Conservation (phyloP, 1,140 invertebrate genomes). For the Acyrthosiphon pisum region DNA sequence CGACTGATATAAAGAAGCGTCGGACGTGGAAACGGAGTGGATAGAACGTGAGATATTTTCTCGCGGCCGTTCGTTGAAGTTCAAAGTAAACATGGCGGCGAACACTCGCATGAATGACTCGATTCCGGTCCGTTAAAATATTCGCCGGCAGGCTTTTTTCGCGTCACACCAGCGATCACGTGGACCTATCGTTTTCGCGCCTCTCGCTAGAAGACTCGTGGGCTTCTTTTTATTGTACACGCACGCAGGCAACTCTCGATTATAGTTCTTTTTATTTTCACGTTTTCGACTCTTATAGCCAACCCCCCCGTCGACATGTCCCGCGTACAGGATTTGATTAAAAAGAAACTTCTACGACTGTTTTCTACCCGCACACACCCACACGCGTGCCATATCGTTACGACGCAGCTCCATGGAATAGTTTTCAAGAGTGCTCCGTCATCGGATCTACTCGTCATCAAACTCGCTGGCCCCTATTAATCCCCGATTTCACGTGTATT, state of each 20-base stretch:
- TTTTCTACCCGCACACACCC: background rate
- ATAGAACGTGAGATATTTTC: background rate
- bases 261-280: background rate
- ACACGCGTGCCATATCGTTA: too few relatives aligned
- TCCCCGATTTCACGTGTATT: background rate
- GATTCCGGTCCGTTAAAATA: background rate
- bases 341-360: background rate
- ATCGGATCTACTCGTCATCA: background rate
- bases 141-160: background rate
- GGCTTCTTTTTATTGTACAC: background rate
- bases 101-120: constrained; percentile 1
- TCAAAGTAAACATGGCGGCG: background rate
- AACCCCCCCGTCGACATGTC: background rate
- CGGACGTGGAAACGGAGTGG: background rate
- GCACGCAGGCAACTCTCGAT: background rate
- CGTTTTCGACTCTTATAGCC: background rate
- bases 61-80: background rate
- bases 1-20: background rate
- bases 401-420: background rate
- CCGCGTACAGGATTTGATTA: background rate
- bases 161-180: too few relatives aligned
- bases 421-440: background rate
- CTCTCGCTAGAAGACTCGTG: background rate
- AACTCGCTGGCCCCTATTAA: background rate
- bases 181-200: too few relatives aligned